Evolutionary conservation across 2,113 vertebrate species (phyloP).

Genomic region (Anser cygnoides): DNA sequence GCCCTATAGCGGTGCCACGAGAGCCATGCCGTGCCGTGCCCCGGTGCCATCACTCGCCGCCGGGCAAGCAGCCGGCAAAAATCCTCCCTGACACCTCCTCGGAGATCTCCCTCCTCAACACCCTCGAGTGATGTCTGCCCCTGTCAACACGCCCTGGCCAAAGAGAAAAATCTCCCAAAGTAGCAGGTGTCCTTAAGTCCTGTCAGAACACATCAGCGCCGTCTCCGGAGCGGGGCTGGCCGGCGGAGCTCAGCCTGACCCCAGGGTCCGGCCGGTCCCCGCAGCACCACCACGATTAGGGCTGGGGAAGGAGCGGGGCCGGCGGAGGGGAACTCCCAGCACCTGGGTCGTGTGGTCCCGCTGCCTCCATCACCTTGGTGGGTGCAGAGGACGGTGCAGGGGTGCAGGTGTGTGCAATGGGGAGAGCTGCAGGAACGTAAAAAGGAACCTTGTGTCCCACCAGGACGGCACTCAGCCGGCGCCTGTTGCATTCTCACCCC

Average conservation of each 20-base stretch:
- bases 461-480: not conserved
- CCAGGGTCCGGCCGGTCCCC: not conserved
- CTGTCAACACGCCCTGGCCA: slow-evolving; percentile 49
- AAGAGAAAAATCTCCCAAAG: slow-evolving; percentile 29
- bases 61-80: not conserved
- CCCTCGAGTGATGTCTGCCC: slow-evolving; percentile 58
- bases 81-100: slow-evolving; percentile 37
- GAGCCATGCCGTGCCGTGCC: not conserved
- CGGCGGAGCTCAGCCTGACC: slow-evolving; percentile 30
- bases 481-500: not conserved
- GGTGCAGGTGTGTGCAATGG: not conserved
- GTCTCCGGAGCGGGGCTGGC: slow-evolving; percentile 10
- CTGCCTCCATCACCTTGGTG: not conserved
- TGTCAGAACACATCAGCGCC: slow-evolving; percentile 66
- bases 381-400: too few relatives aligned
- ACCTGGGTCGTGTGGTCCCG: not conserved
- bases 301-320: not conserved
- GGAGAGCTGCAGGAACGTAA: not conserved
- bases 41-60: not conserved
- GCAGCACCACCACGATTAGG: slow-evolving; percentile 8
- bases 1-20: not conserved
- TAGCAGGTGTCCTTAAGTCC: slow-evolving; percentile 68
- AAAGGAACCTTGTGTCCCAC: not conserved
- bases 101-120: slow-evolving; percentile 30
- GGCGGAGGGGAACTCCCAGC: not conserved